A percentile compares a stretch with the other conserved stretches of the same genome.
phyloP scores from a whole-genome alignment of 1,140 invertebrate species.

The Brachionus koreanus region DNA sequence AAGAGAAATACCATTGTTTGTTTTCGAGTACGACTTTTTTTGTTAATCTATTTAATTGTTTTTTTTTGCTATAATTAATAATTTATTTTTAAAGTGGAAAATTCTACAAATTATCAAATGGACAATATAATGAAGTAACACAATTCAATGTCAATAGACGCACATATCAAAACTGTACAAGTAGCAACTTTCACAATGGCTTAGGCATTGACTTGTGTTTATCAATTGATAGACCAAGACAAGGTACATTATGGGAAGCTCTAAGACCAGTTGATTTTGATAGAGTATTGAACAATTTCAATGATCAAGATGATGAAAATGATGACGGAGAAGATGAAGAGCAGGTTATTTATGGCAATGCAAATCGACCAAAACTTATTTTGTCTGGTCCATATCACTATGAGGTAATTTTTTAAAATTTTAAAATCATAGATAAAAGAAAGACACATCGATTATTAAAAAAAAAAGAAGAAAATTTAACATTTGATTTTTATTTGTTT shows the following conservation, averaged over 20 bases:
- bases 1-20: conserved; percentile 23
- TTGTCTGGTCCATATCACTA: conserved; percentile 34
- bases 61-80: not conserved
- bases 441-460: too few species aligned
- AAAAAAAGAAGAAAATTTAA: not conserved
- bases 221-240: not conserved
- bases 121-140: conserved; percentile 19
- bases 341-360: not conserved
- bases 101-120: conserved; percentile 38
- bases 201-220: conserved; percentile 23
- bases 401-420: not conserved
- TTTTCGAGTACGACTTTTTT: not conserved
- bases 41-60: not conserved
- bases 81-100: conserved; percentile 13
- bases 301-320: conserved; percentile 22
- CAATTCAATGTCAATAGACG: conserved; percentile 2
- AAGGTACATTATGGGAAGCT: not conserved
- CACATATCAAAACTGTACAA: not conserved
- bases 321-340: conserved; percentile 19
- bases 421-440: too few species aligned
- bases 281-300: not conserved
- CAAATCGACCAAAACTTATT: not conserved
- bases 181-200: not conserved
- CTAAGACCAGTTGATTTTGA: conserved; percentile 24
- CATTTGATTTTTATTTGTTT: not conserved